Evolutionary conservation across 1,140 invertebrate species (phyloP).

Genomic region (Euwallacea fornicatus): DNA sequence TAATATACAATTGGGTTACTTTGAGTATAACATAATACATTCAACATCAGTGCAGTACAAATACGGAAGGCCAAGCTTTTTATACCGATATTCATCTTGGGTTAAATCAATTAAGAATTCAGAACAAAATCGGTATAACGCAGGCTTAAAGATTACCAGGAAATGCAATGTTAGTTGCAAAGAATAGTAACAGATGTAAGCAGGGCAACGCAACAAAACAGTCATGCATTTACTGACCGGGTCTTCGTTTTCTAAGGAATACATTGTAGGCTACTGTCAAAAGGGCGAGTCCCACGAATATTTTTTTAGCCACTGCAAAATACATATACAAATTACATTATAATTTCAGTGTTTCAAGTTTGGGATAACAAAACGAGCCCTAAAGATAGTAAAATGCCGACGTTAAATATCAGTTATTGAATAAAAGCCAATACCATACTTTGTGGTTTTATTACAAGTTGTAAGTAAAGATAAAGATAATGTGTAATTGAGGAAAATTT

Average conservation of each 20-base stretch:
- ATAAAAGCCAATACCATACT: no score
- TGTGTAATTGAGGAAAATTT: no score
- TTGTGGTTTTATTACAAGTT: no score
- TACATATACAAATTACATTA: conserved; percentile 25
- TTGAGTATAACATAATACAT: conserved; percentile 2
- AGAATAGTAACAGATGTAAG: conserved; percentile 29
- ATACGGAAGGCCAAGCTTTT: not conserved
- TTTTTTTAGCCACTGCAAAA: conserved; percentile 75
- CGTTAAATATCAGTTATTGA: no score
- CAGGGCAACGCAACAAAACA: conserved; percentile 37
- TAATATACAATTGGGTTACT: no score
- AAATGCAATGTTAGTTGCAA: conserved; percentile 49
- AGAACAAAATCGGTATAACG: not conserved
- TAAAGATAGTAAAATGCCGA: no score
- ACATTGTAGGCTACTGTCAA: conserved; percentile 77
- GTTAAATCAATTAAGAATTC: no score
- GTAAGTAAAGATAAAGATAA: no score
- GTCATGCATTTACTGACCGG: conserved; percentile 48
- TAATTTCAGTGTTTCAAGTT: not conserved
- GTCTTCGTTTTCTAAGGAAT: conserved; percentile 57
- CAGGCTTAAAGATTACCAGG: conserved; percentile 38
- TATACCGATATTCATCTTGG: not conserved
- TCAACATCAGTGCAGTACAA: not conserved
- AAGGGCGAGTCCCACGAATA: conserved; percentile 73
- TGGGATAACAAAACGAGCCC: no score